Percentiles rank a stretch among this genome's conserved stretches.
phyloP scores from a whole-genome alignment of 2,113 vertebrate genomes.

The Galemys pyrenaicus region DNA sequence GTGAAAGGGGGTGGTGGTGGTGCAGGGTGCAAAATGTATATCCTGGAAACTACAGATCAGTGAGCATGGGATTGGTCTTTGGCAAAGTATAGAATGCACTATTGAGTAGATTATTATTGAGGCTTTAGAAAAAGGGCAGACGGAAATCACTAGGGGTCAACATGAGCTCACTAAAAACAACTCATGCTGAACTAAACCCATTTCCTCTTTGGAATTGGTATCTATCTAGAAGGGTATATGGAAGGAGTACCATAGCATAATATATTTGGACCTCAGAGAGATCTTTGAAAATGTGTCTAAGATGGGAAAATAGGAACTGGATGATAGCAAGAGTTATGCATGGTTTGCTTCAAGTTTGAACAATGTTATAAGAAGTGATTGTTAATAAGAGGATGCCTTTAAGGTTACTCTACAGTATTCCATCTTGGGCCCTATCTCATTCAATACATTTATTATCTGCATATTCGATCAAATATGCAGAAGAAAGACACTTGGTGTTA shows the following conservation, averaged over 20 bases:
- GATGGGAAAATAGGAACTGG: not conserved
- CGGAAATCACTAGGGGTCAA: constrained; percentile 64
- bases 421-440: not conserved
- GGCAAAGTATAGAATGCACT: constrained; percentile 45
- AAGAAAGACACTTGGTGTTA: constrained; percentile 25
- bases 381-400: not conserved
- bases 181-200: constrained; percentile 65
- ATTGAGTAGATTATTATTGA: constrained; percentile 61
- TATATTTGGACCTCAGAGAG: constrained; percentile 14
- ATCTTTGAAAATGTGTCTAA: constrained; percentile 42
- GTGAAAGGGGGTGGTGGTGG: not conserved
- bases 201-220: constrained; percentile 58
- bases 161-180: constrained; percentile 62
- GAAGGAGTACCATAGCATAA: not conserved
- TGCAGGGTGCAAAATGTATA: not conserved
- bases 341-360: constrained; percentile 46
- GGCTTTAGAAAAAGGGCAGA: constrained; percentile 27
- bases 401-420: not conserved
- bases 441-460: not conserved
- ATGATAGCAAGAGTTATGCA: not conserved
- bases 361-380: constrained; percentile 33
- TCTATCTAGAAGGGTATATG: constrained; percentile 23
- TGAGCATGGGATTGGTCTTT: constrained; percentile 29
- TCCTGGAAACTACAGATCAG: constrained; percentile 42
- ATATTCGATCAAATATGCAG: constrained; percentile 6